phyloP scores from a whole-genome alignment of 2,113 vertebrate genomes.

The Amia ocellicauda region DNA sequence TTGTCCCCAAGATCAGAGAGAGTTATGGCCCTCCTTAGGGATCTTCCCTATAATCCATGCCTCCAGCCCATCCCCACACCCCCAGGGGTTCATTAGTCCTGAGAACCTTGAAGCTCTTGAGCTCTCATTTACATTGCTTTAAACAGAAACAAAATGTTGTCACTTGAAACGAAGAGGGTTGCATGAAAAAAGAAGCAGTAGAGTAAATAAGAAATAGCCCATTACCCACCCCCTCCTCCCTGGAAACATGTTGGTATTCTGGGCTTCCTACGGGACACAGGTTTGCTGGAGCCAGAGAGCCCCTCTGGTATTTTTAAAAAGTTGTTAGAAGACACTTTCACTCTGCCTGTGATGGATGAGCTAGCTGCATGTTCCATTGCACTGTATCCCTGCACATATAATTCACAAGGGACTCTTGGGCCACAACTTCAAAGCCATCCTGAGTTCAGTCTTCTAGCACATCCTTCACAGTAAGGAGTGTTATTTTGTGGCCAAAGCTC shows the following conservation, averaged over 20 bases:
- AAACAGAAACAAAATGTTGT: neutral
- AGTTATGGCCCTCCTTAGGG: too few species aligned
- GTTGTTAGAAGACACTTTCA: neutral
- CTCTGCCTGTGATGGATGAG: neutral
- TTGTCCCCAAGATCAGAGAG: too few species aligned
- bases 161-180: neutral
- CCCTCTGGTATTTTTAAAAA: too few species aligned
- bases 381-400: too few species aligned
- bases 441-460: too few species aligned
- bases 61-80: slow-evolving; percentile 9
- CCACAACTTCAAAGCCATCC: too few species aligned
- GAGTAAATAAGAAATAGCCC: slow-evolving; percentile 28
- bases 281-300: too few species aligned
- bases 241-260: neutral
- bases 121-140: slow-evolving; percentile 22
- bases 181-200: slow-evolving; percentile 21
- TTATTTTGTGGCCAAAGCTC: too few species aligned
- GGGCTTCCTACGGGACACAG: neutral
- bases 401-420: too few species aligned
- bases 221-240: slow-evolving; percentile 13
- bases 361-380: too few species aligned
- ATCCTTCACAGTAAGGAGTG: too few species aligned
- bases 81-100: slow-evolving; percentile 29
- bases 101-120: slow-evolving; percentile 23
- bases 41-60: neutral